A percentile compares a stretch with the other conserved stretches of the same genome.
phyloP scores from a whole-genome alignment of 2,113 vertebrate genomes.

The Lasiurus borealis region DNA sequence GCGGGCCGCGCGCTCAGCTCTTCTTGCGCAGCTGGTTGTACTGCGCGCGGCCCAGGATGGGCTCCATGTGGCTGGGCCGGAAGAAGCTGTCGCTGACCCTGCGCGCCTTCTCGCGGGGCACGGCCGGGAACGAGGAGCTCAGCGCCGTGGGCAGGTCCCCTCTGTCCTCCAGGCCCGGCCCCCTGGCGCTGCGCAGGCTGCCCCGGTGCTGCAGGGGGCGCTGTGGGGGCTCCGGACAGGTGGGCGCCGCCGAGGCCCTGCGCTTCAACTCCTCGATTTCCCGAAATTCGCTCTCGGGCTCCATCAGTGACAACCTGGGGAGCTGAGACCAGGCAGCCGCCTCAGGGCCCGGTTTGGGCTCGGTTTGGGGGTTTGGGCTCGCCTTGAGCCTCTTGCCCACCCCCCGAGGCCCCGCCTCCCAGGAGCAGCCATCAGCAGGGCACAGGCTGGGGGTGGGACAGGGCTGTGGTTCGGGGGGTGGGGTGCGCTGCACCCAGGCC shows the following conservation, averaged over 20 bases:
- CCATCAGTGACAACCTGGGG: slow-evolving; percentile 84
- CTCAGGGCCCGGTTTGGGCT: not conserved
- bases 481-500: no score
- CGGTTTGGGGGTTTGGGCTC: not conserved
- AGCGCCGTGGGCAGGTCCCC: not conserved
- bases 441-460: not conserved
- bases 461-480: not conserved
- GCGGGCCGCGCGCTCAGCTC: slow-evolving; percentile 74
- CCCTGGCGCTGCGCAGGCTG: slow-evolving; percentile 70
- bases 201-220: slow-evolving; percentile 61
- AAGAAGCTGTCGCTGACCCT: slow-evolving; percentile 87
- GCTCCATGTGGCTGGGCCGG: slow-evolving; percentile 85
- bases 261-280: slow-evolving; percentile 67
- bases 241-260: slow-evolving; percentile 68
- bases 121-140: slow-evolving; percentile 74
- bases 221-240: not conserved
- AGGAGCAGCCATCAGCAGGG: fast-evolving
- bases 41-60: slow-evolving; percentile 81
- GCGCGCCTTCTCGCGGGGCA: slow-evolving; percentile 75
- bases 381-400: fast-evolving
- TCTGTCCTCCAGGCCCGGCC: slow-evolving; percentile 81
- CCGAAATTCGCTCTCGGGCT: slow-evolving; percentile 78
- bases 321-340: slow-evolving; percentile 71
- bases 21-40: slow-evolving; percentile 86
- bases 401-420: not conserved